Evolutionary conservation across 2,888 invertebrate species (phyloP).

Genomic region (Folsomia candida): DNA sequence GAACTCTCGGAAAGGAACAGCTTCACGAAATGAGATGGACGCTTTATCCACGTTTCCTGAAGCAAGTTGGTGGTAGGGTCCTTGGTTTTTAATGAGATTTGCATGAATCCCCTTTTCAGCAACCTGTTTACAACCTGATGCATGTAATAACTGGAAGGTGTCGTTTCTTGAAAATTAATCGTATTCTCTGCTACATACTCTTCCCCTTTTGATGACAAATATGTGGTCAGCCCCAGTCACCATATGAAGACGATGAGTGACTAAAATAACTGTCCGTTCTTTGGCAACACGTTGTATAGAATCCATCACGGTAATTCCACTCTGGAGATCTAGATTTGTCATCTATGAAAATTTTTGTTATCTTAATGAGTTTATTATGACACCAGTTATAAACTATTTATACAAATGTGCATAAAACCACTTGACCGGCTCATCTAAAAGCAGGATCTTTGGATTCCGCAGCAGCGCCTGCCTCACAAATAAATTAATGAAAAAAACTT

Average conservation of each 20-base stretch:
- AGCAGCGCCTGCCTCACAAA: slow-evolving; percentile 23
- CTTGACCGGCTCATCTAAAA: slow-evolving; percentile 28
- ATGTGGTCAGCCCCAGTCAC: slow-evolving; percentile 26
- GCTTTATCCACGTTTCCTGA: slow-evolving; percentile 16
- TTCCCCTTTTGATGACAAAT: slow-evolving; percentile 29
- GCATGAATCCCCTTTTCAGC: slow-evolving; percentile 32
- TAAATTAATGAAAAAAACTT: background rate
- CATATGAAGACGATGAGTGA: slow-evolving; percentile 26
- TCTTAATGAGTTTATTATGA: too few relatives aligned
- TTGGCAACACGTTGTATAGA: slow-evolving; percentile 20
- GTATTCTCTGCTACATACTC: background rate
- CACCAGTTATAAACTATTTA: too few relatives aligned
- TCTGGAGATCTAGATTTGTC: slow-evolving; percentile 18
- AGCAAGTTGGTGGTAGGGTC: slow-evolving; percentile 29
- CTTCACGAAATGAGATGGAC: slow-evolving; percentile 7
- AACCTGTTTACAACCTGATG: too few relatives aligned
- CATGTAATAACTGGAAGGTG: too few relatives aligned
- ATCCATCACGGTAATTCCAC: slow-evolving; percentile 19
- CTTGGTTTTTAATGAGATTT: slow-evolving; percentile 25
- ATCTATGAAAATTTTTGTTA: too few relatives aligned
- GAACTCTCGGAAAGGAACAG: slow-evolving; percentile 10
- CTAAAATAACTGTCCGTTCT: slow-evolving; percentile 27
- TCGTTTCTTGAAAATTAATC: too few relatives aligned
- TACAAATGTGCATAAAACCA: too few relatives aligned
- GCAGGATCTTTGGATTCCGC: slow-evolving; percentile 23